These are phyloP conservation scores for Gouania willdenowi DNA, from an alignment of 2,797 vertebrate genomes.

Conservation along the genomic window DNA sequence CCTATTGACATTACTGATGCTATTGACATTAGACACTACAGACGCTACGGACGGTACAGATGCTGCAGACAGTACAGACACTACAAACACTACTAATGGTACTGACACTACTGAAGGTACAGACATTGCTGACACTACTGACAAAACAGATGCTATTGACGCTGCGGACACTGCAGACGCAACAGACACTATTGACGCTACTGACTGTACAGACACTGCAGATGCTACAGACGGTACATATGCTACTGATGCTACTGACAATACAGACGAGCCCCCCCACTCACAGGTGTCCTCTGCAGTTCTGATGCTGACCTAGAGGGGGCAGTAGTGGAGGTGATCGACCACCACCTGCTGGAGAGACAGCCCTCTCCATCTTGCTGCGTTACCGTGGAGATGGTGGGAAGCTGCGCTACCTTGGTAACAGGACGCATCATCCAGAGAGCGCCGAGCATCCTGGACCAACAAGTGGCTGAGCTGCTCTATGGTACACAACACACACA, in stretches of 20 bases:
- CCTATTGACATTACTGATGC: too few relatives aligned
- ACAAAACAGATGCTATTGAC: too few relatives aligned
- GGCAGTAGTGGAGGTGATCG: constrained; percentile 83
- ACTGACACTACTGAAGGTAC: too few relatives aligned
- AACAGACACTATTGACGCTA: too few relatives aligned
- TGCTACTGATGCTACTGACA: background rate
- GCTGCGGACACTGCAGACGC: too few relatives aligned
- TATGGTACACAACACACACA: constrained; percentile 70
- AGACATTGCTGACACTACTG: too few relatives aligned
- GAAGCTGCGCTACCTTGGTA: constrained; percentile 89
- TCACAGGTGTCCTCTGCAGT: constrained; percentile 69
- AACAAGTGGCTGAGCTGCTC: constrained; percentile 78
- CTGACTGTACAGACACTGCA: too few relatives aligned
- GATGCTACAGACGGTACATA: background rate
- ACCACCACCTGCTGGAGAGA: constrained; percentile 83
- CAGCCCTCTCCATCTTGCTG: constrained; percentile 56
- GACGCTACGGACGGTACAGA: too few relatives aligned
- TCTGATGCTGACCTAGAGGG: constrained; percentile 79
- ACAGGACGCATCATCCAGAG: constrained; percentile 82
- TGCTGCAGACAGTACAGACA: too few relatives aligned
- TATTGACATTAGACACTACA: too few relatives aligned
- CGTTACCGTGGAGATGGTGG: constrained; percentile 80
- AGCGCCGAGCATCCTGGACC: constrained; percentile 80
- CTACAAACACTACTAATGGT: constrained; percentile 53
- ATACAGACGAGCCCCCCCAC: background rate